Base-by-base conservation (phyloP, 2,888 invertebrate species). In the Cryptus viduatorius region DNA sequence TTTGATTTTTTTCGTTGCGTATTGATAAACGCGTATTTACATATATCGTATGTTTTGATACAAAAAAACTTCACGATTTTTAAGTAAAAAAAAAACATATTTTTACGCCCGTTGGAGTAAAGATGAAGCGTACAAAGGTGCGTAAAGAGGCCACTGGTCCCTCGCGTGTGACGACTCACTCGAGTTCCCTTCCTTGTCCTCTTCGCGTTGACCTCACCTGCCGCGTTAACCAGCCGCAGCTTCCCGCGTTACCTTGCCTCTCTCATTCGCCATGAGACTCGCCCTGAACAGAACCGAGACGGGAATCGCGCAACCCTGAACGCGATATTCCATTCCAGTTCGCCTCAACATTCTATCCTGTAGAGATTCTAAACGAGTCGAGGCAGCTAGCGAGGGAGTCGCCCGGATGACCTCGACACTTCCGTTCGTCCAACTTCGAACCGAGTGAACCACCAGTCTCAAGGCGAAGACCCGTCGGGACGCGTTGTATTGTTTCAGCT, bases 281-380 rank as follows among this genome's bases (percentile, higher is more conserved):
- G 46, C 68, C 44, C 68, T 59, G 80, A 81, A 78, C 61, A 69
- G 61, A 48, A 67, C 8, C 75, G 81, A 76, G 79, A 76, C 75
- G 78, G 37, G 37, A 37, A 76, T 75, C 64, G 56, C n/a, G 79
- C 88, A 91, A 89, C 90, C 90, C 90, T 92, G 92, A 86, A 88
- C 90, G 87, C 86, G 86, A 90, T 90, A 90, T 91, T 88, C 88
- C 88, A 89, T 90, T 90, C 88, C 89, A 73, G 89, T 85, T 91
- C 87, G 89, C 90, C 90, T 91, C 89, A 90, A 90, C 88, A 88
- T 90, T 89, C 89, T 87, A 90, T 90, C 88, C 87, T 65, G 88
- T 79, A 86, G 88, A 87, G 79, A 79, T 82, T 86, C 86, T 88
- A 90, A 89, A 89, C 88, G 87, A 86, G 64, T 56, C 59, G 79